phyloP scores from a whole-genome alignment of 2,113 vertebrate genomes.

The Nothobranchius furzeri region DNA sequence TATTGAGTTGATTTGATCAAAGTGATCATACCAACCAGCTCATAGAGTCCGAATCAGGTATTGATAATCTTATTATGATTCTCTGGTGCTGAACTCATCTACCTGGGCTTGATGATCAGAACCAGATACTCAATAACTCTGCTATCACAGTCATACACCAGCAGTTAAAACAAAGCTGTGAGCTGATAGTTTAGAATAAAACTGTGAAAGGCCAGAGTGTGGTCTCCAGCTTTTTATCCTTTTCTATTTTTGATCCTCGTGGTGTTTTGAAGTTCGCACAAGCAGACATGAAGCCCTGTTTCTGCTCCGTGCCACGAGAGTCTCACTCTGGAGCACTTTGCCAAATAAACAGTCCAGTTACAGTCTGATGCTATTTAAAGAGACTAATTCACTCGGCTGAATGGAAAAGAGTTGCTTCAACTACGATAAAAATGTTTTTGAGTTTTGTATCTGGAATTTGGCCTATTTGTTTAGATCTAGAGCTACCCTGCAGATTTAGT shows the following conservation, averaged over 20 bases:
- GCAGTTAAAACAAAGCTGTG: too few species aligned
- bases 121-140: too few species aligned
- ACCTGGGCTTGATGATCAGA: too few species aligned
- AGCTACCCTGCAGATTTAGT: slow-evolving; percentile 3
- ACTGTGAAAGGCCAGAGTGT: neutral
- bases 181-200: neutral
- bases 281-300: slow-evolving; percentile 12
- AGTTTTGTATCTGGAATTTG: slow-evolving; percentile 11
- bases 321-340: slow-evolving; percentile 7
- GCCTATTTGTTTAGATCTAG: slow-evolving; percentile 6
- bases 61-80: too few species aligned
- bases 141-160: too few species aligned
- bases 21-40: too few species aligned
- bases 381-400: slow-evolving; percentile 21
- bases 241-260: slow-evolving; percentile 1
- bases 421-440: slow-evolving; percentile 15
- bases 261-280: slow-evolving; percentile 5
- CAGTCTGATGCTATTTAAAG: slow-evolving; percentile 6
- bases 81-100: too few species aligned
- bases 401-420: slow-evolving; percentile 7
- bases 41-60: too few species aligned
- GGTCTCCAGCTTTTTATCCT: neutral
- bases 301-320: neutral
- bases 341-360: slow-evolving; percentile 32
- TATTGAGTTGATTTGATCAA: too few species aligned